Evolutionary conservation across 2,113 vertebrate genomes (phyloP).

Genomic region (Oryzias javanicus): DNA sequence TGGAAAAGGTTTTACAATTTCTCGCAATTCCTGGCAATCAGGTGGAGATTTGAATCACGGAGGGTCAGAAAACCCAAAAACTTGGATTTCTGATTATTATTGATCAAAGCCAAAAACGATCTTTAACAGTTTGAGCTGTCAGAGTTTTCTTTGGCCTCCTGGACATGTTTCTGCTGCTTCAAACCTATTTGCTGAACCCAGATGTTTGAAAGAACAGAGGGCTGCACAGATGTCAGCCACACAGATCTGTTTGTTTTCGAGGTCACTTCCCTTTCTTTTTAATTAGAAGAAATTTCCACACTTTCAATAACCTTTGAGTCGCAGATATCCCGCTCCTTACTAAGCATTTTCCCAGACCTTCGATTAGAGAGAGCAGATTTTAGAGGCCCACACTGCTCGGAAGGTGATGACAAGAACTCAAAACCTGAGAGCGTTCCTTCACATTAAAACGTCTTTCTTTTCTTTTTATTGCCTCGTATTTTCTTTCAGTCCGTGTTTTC

Average conservation of each 20-base stretch:
- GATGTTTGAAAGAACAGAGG: no score
- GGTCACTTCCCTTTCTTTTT: neutral
- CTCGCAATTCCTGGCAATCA: no score
- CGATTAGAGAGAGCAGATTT: slow-evolving; percentile 26
- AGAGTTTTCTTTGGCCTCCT: no score
- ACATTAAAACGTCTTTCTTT: slow-evolving; percentile 49
- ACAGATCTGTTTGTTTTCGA: slow-evolving; percentile 2
- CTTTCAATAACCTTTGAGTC: slow-evolving; percentile 18
- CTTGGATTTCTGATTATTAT: no score
- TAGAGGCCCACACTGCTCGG: slow-evolving; percentile 52
- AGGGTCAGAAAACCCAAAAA: no score
- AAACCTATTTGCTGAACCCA: no score
- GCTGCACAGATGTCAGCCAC: no score
- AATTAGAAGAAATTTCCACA: slow-evolving; percentile 4
- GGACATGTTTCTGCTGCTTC: no score
- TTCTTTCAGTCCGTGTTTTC: slow-evolving; percentile 16
- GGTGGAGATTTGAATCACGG: no score
- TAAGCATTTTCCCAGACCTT: slow-evolving; percentile 65
- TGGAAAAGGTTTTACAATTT: no score
- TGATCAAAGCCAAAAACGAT: no score
- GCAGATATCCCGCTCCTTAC: slow-evolving; percentile 33
- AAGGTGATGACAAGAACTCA: slow-evolving; percentile 69
- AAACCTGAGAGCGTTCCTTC: slow-evolving; percentile 52
- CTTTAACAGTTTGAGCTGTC: no score
- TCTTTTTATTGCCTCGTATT: slow-evolving; percentile 45